Evolutionary conservation across 2,888 invertebrate species (phyloP).

Genomic region (Patella caerulea): DNA sequence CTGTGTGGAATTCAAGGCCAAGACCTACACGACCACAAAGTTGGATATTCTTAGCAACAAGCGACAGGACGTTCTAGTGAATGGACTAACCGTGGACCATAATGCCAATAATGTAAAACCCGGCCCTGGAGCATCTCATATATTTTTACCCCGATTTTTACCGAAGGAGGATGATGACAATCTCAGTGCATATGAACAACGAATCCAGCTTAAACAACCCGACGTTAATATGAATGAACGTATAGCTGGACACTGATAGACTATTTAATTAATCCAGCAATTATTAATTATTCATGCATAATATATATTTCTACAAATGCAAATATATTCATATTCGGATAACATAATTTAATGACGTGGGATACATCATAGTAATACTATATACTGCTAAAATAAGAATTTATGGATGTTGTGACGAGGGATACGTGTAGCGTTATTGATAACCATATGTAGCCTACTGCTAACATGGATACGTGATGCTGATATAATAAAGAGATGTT

Average conservation of each 20-base stretch:
- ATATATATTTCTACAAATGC: too few relatives aligned
- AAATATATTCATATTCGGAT: too few relatives aligned
- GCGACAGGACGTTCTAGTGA: neutral
- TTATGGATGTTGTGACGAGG: too few relatives aligned
- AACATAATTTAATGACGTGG: too few relatives aligned
- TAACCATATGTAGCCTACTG: too few relatives aligned
- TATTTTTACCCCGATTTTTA: neutral
- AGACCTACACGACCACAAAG: slow-evolving; percentile 50
- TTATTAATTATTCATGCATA: too few relatives aligned
- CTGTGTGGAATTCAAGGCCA: slow-evolving; percentile 60
- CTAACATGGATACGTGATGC: too few relatives aligned
- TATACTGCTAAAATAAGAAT: too few relatives aligned
- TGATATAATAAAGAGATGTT: too few relatives aligned
- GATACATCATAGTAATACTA: too few relatives aligned
- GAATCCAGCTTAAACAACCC: neutral
- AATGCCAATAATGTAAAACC: neutral
- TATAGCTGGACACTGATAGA: neutral
- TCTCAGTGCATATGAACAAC: neutral
- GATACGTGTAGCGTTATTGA: too few relatives aligned
- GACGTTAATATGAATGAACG: neutral
- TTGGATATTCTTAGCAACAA: neutral
- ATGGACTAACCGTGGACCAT: slow-evolving; percentile 1
- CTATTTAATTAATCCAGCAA: too few relatives aligned
- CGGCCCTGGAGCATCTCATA: neutral
- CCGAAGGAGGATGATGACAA: neutral